These are phyloP conservation scores for Phasianus colchicus DNA, from an alignment of 2,113 vertebrate species.

Conservation along the genomic window DNA sequence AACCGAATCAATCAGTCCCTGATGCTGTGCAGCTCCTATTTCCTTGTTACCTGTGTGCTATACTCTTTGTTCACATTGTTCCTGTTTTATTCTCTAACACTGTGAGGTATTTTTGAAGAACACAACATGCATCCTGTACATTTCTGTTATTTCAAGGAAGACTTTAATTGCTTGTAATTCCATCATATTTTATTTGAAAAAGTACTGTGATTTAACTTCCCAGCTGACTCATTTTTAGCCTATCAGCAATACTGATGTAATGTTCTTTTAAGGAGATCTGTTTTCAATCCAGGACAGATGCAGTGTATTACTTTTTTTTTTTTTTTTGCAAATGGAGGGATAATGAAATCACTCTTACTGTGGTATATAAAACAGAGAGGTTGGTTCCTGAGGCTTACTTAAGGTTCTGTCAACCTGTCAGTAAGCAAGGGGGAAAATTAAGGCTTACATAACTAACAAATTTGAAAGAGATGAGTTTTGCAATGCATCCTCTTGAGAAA, in stretches of 20 bases:
- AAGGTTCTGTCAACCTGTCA: slow-evolving; percentile 65
- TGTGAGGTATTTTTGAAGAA: neutral
- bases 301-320: slow-evolving; percentile 33
- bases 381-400: slow-evolving; percentile 51
- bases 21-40: rapidly evolving
- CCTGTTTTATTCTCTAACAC: neutral
- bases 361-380: slow-evolving; percentile 52
- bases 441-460: neutral
- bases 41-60: neutral
- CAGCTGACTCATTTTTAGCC: slow-evolving; percentile 40
- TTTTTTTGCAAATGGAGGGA: slow-evolving; percentile 49
- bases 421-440: neutral
- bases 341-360: slow-evolving; percentile 70
- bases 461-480: neutral
- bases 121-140: neutral
- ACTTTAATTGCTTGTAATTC: slow-evolving; percentile 34
- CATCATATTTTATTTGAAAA: slow-evolving; percentile 46
- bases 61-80: neutral
- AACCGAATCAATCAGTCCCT: neutral
- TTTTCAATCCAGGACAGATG: slow-evolving; percentile 78
- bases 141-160: slow-evolving; percentile 44
- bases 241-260: slow-evolving; percentile 70
- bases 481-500: neutral
- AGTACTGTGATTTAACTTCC: slow-evolving; percentile 49
- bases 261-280: slow-evolving; percentile 65